phyloP scores from a whole-genome alignment of 2,888 invertebrate genomes.

The Harpalus rufipes region DNA sequence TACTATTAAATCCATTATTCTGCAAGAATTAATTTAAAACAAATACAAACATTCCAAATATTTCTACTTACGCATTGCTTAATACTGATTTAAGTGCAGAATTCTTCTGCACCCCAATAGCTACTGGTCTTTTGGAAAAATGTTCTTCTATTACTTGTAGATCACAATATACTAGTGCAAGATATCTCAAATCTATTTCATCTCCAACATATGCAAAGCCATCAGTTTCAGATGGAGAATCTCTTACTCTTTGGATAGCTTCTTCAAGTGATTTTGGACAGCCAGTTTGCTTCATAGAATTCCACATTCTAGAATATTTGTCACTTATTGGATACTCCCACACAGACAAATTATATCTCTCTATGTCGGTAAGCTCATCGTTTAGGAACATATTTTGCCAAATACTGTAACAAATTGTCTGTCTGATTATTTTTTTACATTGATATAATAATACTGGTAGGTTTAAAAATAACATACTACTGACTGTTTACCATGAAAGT shows the following conservation, averaged over 20 bases:
- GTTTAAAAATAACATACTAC: no score
- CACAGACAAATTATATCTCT: constrained; percentile 92
- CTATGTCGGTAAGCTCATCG: constrained; percentile 73
- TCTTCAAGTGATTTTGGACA: constrained; percentile 87
- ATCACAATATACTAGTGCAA: constrained; percentile 88
- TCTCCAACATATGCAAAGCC: constrained; percentile 90
- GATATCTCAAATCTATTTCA: constrained; percentile 88
- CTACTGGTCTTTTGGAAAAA: constrained; percentile 95
- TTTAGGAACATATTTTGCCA: constrained; percentile 23
- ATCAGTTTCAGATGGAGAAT: constrained; percentile 82
- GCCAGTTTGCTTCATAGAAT: constrained; percentile 86
- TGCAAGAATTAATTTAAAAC: constrained; percentile 74
- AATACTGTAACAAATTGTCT: constrained; percentile 30
- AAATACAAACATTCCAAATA: constrained; percentile 19
- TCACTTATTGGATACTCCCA: constrained; percentile 98
- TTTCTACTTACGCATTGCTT: constrained; percentile 88
- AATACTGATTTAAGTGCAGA: constrained; percentile 93
- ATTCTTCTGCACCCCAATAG: constrained; percentile 94
- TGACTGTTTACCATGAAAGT: no score
- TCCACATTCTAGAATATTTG: constrained; percentile 97
- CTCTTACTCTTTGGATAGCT: constrained; percentile 85
- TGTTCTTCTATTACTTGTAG: constrained; percentile 93
- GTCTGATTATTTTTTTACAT: no score
- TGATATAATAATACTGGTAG: no score
- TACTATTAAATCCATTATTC: constrained; percentile 91